phyloP scores from a whole-genome alignment of 2,888 invertebrate species.

The Drosophila borborema region DNA sequence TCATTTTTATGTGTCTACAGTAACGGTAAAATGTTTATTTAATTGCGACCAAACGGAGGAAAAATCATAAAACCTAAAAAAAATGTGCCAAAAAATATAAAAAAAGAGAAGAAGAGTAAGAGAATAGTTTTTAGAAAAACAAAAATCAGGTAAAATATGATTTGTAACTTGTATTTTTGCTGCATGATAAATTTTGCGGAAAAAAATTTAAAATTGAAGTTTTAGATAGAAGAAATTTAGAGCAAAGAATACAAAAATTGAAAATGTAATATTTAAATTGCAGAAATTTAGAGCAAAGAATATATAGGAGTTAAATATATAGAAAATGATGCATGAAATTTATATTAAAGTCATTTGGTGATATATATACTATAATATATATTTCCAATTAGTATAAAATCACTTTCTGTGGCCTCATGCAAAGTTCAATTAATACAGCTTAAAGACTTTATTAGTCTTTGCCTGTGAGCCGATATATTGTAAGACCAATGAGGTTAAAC shows the following conservation, averaged over 20 bases:
- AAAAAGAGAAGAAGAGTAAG: slow-evolving; percentile 7
- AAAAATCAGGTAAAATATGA: slow-evolving; percentile 15
- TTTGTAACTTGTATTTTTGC: slow-evolving; percentile 11
- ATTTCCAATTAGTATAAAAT: background rate
- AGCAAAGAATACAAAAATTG: background rate
- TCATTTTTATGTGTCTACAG: slow-evolving; percentile 36
- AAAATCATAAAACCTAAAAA: slow-evolving; percentile 8
- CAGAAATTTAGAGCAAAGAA: no score
- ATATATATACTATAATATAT: no score
- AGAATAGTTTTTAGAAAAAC: slow-evolving; percentile 1
- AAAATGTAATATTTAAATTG: no score
- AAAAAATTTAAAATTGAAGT: background rate
- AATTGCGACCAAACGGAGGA: slow-evolving; percentile 15
- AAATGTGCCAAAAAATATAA: slow-evolving; percentile 10
- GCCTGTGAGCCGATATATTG: background rate
- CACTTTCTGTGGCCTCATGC: background rate
- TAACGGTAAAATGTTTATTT: slow-evolving; percentile 31
- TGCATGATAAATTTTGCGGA: slow-evolving; percentile 12
- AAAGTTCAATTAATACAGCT: background rate
- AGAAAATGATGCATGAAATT: background rate
- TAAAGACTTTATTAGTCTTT: background rate
- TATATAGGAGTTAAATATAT: no score
- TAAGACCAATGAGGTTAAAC: background rate
- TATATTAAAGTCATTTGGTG: background rate
- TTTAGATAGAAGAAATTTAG: background rate